Evolutionary conservation across 2,888 invertebrate genomes (phyloP), one percentile per base, ranked within the genome.

Genomic region (Antheraea yamamai): DNA sequence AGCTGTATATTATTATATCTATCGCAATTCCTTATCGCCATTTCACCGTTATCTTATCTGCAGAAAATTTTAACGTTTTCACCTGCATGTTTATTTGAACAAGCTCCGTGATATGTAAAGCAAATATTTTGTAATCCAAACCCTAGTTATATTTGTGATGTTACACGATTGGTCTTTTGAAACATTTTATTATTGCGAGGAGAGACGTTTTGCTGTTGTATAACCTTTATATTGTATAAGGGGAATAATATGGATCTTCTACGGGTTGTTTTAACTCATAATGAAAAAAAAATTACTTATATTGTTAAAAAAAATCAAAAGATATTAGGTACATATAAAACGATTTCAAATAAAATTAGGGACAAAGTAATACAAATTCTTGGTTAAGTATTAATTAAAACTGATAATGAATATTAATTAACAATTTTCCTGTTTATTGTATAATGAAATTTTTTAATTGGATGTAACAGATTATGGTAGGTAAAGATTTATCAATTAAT

Each of bases 11-110:
- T 73, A 73, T 26, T 73, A 78, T 78, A 77, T 74, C 77, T 73
- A 73, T 76, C 66, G 76, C 76, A 26, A 76, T 72, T 74, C 61
- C 72, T 87, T 88, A 91, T 91, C 90, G 84, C 75, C 87, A 92
- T 92, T 93, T 92, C 91, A 87, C 92, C 83, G 75, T 77, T 87
- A 93, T 93, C 93, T 93, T 90, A 93, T 92, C 92, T 74, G 70
- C 79, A 80, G 83, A 84, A 84, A 86, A 84, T 81, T 82, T 81
- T 81, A 82, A 87, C 89, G 84, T 88, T 90, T 91, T 91, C 90
- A 90, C 89, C 86, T 30, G 86, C 82, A 84, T 91, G 88, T 92
- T 91, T 93, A 89, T 93, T 93, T 92, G 82, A 84, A 85, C 81
- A 82, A 78, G 80, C 80, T 82, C 83, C 79, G 80, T 79, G 89